Evolutionary conservation across 2,113 vertebrate genomes (phyloP).

Genomic region (Pica pica): DNA sequence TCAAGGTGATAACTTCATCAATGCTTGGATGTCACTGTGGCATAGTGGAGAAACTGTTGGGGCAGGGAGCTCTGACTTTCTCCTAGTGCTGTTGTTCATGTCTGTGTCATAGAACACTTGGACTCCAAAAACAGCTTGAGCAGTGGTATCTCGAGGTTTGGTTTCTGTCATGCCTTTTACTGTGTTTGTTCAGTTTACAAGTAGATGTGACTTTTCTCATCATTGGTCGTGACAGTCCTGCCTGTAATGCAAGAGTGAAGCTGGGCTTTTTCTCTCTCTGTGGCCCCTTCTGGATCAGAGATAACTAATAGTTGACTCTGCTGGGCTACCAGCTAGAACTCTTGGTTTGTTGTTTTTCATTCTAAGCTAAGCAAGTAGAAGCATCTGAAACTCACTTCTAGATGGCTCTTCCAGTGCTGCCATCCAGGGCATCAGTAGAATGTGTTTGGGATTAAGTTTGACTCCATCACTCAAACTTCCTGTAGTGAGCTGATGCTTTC

Average conservation of each 20-base stretch:
- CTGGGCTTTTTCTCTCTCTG: background rate
- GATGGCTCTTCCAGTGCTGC: slow-evolving; percentile 1
- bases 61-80: background rate
- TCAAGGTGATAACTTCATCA: background rate
- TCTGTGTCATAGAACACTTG: background rate
- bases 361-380: background rate
- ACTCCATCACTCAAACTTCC: slow-evolving; percentile 31
- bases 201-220: background rate
- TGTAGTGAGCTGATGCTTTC: slow-evolving; percentile 51
- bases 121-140: background rate
- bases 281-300: background rate
- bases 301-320: slow-evolving; percentile 9
- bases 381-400: background rate
- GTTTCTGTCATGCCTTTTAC: background rate
- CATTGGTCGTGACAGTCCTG: background rate
- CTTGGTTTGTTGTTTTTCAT: background rate
- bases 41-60: background rate
- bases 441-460: slow-evolving; percentile 39
- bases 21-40: background rate
- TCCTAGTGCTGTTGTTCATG: background rate
- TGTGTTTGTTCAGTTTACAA: background rate
- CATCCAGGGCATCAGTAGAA: slow-evolving; percentile 23
- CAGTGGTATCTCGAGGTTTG: background rate
- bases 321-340: slow-evolving; percentile 3
- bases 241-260: background rate